Evolutionary conservation across 2,888 invertebrate genomes (phyloP), one percentile per base, ranked within the genome.

Genomic region (Microplitis manilae): DNA sequence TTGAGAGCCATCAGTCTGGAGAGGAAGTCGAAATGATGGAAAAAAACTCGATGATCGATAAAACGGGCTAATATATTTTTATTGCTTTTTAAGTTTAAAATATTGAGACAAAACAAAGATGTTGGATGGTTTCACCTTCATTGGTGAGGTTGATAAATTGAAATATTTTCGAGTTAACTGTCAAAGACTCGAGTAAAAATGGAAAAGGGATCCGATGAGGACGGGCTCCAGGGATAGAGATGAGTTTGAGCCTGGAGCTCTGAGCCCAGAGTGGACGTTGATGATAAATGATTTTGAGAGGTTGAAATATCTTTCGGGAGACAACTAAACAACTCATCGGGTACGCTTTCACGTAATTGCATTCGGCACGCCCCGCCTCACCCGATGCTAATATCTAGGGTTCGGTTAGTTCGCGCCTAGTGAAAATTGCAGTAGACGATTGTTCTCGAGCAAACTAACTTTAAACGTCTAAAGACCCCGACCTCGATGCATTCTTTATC

Each of bases 281-380:
- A 50, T 41, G 7, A 61, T 62, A 61, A 71, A 71, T 71, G 61
- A 71, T 38, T 61, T 15, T 50, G 13, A 8, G 50, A 50, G 50
- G 8, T 50, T 62, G 60, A 39, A 40, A 60, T 61, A 61, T 38
- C 20, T 68, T 15, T 41, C 68, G 15, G 39, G 73, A 73, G 68
- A 60, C 62, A 69, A 69, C 50, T 50, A 50, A 50, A 50, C 50
- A 74, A 71, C 70, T 50, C 68, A 65, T 71, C 68, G 78, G 62
- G 76, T 79, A 81, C 82, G 81, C 84, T 85, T 85, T 84, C 84
- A 81, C 83, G 84, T 86, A 85, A 87, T 87, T 85, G 84, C 85
- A 84, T 84, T 85, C 80, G 82, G 82, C 85, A 83, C 83, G 83
- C 82, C 81, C 81, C 79, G 83, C 80, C 82, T 81, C 84, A 80